Evolutionary conservation across 2,888 invertebrate species (phyloP), one percentile per base, ranked within the genome.

Genomic region (Rutpela maculata): DNA sequence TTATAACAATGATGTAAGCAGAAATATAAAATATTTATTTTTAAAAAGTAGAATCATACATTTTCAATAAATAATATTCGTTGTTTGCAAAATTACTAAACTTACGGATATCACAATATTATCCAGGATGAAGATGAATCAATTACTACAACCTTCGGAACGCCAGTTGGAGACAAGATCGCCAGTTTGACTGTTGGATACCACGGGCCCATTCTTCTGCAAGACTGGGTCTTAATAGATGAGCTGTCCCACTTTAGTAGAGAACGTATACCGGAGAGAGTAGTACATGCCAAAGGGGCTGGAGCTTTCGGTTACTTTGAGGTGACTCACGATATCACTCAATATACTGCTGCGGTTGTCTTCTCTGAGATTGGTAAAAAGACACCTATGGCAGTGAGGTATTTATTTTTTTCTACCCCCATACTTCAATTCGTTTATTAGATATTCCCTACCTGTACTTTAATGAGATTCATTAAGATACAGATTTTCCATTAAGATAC

Each of bases 281-380:
- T 98, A 1, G 98, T 98, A 0, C 98, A 98, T 89, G 99, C 99
- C 0, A 99, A 98, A 89, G 98, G 98, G 79, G 97, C 96, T 38
- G 98, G 96, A n/a, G 97, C 96, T 0, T 96, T 96, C 89, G 96
- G 89, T 10, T 95, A 95, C 86, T 96, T 97, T 86, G 96, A 97
- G 89, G 95, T 96, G 7, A 97, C 97, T 5, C 94, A 97, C 87
- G 96, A 97, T 86, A 96, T 97, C 78, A 92, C 93, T 11, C 92
- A 94, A 84, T 97, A 96, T 87, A 91, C 92, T 78, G 96, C 95
- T 43, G 96, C 97, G 0, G 94, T 93, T 84, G 90, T 97, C 0
- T 97, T 97, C 89, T 93, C 94, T 55, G 89, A 91, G 38, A 90
- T 96, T 77, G 96, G 96, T 15, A 96, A 97, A 89, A 93, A 91